Base-by-base conservation (phyloP, 1,140 invertebrate species). In the Holcopasites calliopsidis region DNA sequence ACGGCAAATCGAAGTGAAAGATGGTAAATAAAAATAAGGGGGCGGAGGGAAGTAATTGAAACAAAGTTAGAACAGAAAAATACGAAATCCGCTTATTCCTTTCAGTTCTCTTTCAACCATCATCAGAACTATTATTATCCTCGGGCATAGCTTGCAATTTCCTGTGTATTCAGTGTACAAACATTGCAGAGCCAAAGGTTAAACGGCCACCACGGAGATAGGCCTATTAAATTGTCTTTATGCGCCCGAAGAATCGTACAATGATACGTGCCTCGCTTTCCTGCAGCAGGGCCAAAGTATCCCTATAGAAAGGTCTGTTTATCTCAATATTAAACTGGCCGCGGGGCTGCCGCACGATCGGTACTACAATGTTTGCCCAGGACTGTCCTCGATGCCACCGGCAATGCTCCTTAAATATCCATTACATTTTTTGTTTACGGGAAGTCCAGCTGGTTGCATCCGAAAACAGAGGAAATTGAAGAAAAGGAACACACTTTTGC, bases 351-450 rank as follows among this genome's bases (percentile, higher is more conserved):
- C 28, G 26, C 69, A 47, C 42, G 62, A 50, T 64, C 6, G 33
- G 13, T 81, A 57, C 49, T 66, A 68, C 57, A 61, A 58, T 81
- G 76, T 82, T 77, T 72, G 64, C 10, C 49, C 35, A 82, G 66
- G 80, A 81, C n/a, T 13, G 40, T 49, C 42, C 42, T 23, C 42
- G 21, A 49, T 55, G 42, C 54, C 62, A 33, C 55, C 50, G 73
- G 65, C 73, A 40, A 58, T 16, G 52, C 18, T 69, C 54, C 65
- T 75, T 75, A 75, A 69, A 75, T 50, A 31, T 47, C 73, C 28
- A 75, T 75, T 69, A 75, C 18, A 18, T 26, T 58, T 69, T 50
- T 58, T 50, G 42, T 75, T 75, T 60, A 13, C 71, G 13, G 42
- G 13, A 58, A 69, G 26, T 58, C 35, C 23, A 49, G 3, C 16